Conservation (phyloP, 2,797 vertebrate genomes). For the Anguilla pacifica region DNA sequence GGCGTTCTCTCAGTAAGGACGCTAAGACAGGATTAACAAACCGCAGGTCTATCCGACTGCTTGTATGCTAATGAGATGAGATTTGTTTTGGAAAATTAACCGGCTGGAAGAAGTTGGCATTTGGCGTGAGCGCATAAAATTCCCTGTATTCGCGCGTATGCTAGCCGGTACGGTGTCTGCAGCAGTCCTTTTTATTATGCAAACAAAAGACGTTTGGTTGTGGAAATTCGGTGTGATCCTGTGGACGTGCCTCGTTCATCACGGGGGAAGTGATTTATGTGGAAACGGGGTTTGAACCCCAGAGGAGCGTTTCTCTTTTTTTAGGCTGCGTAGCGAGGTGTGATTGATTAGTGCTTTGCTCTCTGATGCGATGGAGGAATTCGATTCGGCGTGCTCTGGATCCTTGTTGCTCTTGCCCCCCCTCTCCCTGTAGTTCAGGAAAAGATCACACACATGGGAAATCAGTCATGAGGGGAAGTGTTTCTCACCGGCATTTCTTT, state of each 20-base stretch:
- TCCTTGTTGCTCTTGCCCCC: slow-evolving; percentile 34
- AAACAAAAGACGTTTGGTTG: neutral
- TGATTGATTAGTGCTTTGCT: slow-evolving; percentile 58
- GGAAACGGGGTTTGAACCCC: slow-evolving; percentile 1
- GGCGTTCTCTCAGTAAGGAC: neutral
- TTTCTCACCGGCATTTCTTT: neutral
- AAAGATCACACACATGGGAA: slow-evolving; percentile 61
- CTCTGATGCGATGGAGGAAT: slow-evolving; percentile 39
- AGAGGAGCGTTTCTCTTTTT: neutral
- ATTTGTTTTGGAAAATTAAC: slow-evolving; percentile 20
- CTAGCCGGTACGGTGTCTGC: neutral
- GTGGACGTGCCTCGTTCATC: neutral
- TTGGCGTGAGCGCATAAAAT: neutral
- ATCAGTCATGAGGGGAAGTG: slow-evolving; percentile 44
- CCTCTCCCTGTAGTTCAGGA: slow-evolving; percentile 43
- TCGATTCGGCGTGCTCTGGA: slow-evolving; percentile 23
- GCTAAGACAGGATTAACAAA: neutral
- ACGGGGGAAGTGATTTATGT: slow-evolving; percentile 18
- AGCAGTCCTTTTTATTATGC: neutral
- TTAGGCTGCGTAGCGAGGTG: neutral
- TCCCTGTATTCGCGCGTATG: neutral
- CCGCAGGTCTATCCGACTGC: neutral
- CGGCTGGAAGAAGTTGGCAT: neutral
- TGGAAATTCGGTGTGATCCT: neutral
- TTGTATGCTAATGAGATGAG: neutral